A percentile compares a stretch with the other conserved stretches of the same genome.
Evolutionary conservation across 2,113 vertebrate species (phyloP).

Genomic region (Pleuronectes platessa): DNA sequence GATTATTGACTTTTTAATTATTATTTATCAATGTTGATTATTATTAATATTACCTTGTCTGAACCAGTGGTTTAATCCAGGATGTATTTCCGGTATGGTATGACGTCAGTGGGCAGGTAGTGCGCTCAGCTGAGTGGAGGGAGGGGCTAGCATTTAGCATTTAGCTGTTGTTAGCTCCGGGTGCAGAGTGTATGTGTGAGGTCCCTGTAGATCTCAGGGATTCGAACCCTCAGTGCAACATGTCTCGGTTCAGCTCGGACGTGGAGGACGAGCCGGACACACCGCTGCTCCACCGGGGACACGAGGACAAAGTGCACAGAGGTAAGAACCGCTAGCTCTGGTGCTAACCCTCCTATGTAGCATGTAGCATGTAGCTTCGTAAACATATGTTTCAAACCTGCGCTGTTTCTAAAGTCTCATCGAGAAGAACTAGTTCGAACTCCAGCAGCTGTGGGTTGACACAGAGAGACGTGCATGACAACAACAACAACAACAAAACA

Average conservation of each 20-base stretch:
- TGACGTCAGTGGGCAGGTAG: conserved; percentile 6
- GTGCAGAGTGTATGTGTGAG: neutral
- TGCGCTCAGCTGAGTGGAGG: conserved; percentile 10
- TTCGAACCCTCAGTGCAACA: conserved; percentile 6
- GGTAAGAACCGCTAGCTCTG: conserved; percentile 24
- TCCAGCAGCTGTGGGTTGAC: no score
- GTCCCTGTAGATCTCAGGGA: neutral
- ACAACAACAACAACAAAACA: no score
- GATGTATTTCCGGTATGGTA: neutral
- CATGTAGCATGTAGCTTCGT: neutral
- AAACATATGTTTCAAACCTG: neutral
- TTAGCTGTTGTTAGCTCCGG: neutral
- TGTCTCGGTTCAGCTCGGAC: conserved; percentile 73
- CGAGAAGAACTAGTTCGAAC: no score
- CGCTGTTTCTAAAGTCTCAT: neutral
- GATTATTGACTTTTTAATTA: no score
- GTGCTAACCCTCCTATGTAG: neutral
- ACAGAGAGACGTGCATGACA: no score
- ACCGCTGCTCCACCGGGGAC: conserved; percentile 72
- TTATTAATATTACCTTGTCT: neutral
- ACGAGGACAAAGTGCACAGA: conserved; percentile 57
- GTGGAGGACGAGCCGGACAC: conserved; percentile 76
- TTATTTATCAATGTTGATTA: no score
- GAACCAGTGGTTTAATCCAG: no score
- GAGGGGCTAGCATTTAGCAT: neutral